Evolutionary conservation across 2,888 invertebrate genomes (phyloP).

Genomic region (Pyrrhia umbra): DNA sequence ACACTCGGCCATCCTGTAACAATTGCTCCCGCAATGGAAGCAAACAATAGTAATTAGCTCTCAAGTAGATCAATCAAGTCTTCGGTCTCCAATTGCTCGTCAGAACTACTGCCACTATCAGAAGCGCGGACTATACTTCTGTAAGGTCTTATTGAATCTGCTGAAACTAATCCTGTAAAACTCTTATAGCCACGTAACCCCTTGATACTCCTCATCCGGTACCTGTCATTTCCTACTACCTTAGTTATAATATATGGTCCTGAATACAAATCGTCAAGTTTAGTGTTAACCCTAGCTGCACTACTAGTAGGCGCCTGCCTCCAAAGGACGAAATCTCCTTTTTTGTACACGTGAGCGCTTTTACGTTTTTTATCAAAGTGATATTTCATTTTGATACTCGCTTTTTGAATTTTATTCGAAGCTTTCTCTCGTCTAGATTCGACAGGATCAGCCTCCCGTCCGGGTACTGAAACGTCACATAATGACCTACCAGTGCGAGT

Average conservation of each 20-base stretch:
- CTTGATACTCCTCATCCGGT: slow-evolving; percentile 59
- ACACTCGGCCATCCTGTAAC: slow-evolving; percentile 1
- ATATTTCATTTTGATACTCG: neutral
- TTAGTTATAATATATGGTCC: slow-evolving; percentile 58
- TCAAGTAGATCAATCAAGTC: slow-evolving; percentile 12
- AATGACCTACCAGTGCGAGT: slow-evolving; percentile 18
- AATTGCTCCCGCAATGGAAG: slow-evolving; percentile 1
- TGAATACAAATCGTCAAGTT: slow-evolving; percentile 54
- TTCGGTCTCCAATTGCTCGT: slow-evolving; percentile 56
- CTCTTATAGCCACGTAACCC: slow-evolving; percentile 55
- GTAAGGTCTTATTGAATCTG: slow-evolving; percentile 50
- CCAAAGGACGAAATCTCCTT: slow-evolving; percentile 4
- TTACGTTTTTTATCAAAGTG: slow-evolving; percentile 2
- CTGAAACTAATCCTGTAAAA: slow-evolving; percentile 3
- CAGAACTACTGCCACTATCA: slow-evolving; percentile 57
- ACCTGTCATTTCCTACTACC: slow-evolving; percentile 60
- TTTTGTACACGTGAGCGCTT: neutral
- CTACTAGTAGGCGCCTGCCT: neutral
- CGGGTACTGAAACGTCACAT: neutral
- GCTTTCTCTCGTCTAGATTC: neutral
- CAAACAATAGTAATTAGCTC: neutral
- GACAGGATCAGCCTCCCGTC: neutral
- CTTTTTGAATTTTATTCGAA: neutral
- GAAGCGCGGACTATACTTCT: slow-evolving; percentile 39
- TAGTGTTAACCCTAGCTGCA: no score